Percentiles rank a stretch among this genome's conserved stretches.
These are phyloP conservation scores for Eupristina koningsbergeri DNA, from an alignment of 1,140 invertebrate species.

Conservation along the genomic window DNA sequence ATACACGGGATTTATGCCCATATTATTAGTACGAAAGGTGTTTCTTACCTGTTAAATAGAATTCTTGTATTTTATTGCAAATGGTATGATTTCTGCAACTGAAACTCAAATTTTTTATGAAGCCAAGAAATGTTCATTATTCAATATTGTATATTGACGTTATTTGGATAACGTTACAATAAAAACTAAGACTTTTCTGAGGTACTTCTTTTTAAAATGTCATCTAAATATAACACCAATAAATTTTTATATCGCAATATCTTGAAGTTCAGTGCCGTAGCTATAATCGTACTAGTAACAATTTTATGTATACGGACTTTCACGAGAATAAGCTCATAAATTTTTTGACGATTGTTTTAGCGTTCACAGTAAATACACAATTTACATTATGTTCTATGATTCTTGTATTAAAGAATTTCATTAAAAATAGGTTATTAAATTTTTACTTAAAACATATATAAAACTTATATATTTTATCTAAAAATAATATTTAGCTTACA, in stretches of 20 bases:
- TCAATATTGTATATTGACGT: conserved; percentile 5
- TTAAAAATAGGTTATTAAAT: too few species aligned
- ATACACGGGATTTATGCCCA: background rate
- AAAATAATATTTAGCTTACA: too few species aligned
- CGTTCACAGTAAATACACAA: too few species aligned
- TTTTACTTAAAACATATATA: too few species aligned
- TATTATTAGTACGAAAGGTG: background rate
- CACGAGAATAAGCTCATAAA: conserved; percentile 14
- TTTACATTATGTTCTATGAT: too few species aligned
- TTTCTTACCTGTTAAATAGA: background rate
- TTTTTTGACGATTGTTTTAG: conserved; percentile 13
- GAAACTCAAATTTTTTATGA: conserved; percentile 4
- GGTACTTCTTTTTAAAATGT: conserved; percentile 2
- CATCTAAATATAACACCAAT: conserved; percentile 26
- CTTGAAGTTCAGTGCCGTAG: conserved; percentile 3
- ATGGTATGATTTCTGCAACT: background rate
- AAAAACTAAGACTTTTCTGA: conserved; percentile 16
- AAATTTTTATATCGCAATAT: conserved; percentile 31
- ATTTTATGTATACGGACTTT: conserved; percentile 30
- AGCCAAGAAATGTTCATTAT: background rate
- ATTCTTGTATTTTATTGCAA: background rate
- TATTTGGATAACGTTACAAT: background rate
- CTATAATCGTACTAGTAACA: conserved; percentile 7
- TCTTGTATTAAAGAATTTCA: too few species aligned
- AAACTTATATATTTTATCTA: too few species aligned